phyloP scores from a whole-genome alignment of 2,797 vertebrate genomes.

The Odontamblyopus rebecca region DNA sequence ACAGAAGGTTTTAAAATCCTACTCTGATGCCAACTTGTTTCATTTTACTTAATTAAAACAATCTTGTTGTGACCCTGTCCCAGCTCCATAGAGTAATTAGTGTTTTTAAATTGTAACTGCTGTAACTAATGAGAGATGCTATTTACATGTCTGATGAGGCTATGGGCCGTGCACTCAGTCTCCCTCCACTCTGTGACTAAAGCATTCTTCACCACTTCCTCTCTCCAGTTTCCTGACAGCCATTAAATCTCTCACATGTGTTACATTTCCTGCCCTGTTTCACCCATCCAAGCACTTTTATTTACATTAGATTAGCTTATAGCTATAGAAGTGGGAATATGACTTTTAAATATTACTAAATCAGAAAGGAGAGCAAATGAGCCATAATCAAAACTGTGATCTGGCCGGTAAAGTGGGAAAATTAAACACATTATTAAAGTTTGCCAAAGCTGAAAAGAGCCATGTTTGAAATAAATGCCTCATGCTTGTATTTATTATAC shows the following conservation, averaged over 20 bases:
- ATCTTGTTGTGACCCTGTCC: background rate
- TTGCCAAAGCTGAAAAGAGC: no score
- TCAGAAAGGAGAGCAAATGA: no score
- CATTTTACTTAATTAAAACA: background rate
- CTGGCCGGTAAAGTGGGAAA: slow-evolving; percentile 13
- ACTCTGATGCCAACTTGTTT: background rate
- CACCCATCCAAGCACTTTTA: slow-evolving; percentile 23
- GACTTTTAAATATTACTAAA: background rate
- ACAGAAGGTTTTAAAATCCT: background rate
- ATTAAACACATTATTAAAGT: no score
- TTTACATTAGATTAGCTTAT: background rate
- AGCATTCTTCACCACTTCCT: slow-evolving; percentile 72
- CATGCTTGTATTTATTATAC: no score
- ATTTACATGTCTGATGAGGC: slow-evolving; percentile 13
- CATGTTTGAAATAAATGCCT: no score
- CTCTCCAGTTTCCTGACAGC: slow-evolving; percentile 72
- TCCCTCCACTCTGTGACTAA: slow-evolving; percentile 51
- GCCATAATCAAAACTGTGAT: slow-evolving; percentile 7
- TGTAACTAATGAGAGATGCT: slow-evolving; percentile 2
- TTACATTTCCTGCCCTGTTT: slow-evolving; percentile 65
- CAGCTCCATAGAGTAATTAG: background rate
- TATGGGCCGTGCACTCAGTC: slow-evolving; percentile 37
- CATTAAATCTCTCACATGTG: slow-evolving; percentile 61
- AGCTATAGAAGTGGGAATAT: background rate
- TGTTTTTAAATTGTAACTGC: slow-evolving; percentile 2